Evolutionary conservation across 2,888 invertebrate species (phyloP).

Genomic region (Polymixis lichenea): DNA sequence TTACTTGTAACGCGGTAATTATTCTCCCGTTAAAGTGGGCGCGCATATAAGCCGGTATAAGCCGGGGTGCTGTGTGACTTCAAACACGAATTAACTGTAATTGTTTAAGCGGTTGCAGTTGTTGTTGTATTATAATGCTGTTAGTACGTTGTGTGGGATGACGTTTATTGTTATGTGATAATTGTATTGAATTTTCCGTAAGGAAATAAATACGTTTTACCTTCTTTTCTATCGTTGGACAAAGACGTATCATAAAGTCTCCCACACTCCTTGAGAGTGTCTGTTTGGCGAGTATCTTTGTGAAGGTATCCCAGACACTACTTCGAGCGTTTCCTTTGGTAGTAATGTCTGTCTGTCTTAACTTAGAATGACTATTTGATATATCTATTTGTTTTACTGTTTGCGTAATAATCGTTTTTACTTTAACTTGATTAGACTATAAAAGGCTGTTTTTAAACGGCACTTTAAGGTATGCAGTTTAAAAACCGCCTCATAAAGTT

Average conservation of each 20-base stretch:
- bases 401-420: too few relatives aligned
- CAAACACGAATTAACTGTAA: slow-evolving; percentile 64
- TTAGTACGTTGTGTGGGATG: slow-evolving; percentile 17
- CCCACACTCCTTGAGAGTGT: too few relatives aligned
- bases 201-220: not conserved
- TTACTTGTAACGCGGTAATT: slow-evolving; percentile 57
- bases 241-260: not conserved
- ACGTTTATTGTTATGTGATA: slow-evolving; percentile 5
- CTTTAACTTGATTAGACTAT: too few relatives aligned
- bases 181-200: not conserved
- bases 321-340: not conserved
- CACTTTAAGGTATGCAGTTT: too few relatives aligned
- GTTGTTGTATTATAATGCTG: slow-evolving; percentile 50
- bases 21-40: slow-evolving; percentile 57
- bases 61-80: slow-evolving; percentile 55
- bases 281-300: not conserved
- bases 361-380: not conserved
- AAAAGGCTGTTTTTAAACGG: too few relatives aligned
- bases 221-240: not conserved
- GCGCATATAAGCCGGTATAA: slow-evolving; percentile 57
- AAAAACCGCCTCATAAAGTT: not conserved
- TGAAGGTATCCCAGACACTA: not conserved
- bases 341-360: too few relatives aligned
- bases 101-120: slow-evolving; percentile 61
- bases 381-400: not conserved